phyloP scores from a whole-genome alignment of 2,797 vertebrate species.

The Coreius guichenoti region DNA sequence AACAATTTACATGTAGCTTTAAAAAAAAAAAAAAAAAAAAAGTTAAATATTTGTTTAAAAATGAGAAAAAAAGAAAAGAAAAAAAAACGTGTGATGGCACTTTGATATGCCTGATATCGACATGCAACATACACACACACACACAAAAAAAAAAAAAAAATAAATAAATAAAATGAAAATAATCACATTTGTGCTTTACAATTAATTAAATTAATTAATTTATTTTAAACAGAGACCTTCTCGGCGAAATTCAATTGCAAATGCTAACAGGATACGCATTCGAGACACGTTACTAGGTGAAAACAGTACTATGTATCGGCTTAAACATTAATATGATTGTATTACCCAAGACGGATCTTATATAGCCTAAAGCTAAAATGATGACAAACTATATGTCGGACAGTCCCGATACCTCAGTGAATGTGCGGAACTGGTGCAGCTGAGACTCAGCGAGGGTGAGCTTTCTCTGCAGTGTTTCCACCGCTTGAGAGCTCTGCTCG shows the following conservation, averaged over 20 bases:
- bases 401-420: slow-evolving; percentile 83
- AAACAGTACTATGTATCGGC: not conserved
- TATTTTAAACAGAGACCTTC: not conserved
- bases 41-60: not conserved
- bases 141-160: too few species aligned
- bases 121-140: not conserved
- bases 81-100: not conserved
- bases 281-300: not conserved
- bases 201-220: too few species aligned
- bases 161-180: too few species aligned
- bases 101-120: not conserved
- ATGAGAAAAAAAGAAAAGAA: too few species aligned
- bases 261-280: not conserved
- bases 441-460: slow-evolving; percentile 77
- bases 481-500: slow-evolving; percentile 81
- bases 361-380: slow-evolving; percentile 1
- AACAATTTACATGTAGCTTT: not conserved
- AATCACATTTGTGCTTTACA: too few species aligned
- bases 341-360: not conserved
- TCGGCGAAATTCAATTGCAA: not conserved
- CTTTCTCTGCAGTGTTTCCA: slow-evolving; percentile 83
- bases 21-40: not conserved
- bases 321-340: not conserved
- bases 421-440: slow-evolving; percentile 83
- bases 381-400: not conserved